Evolutionary conservation across 2,113 vertebrate species (phyloP), one percentile per base, ranked within the genome.

Genomic region (Andinoacara biseriatus): DNA sequence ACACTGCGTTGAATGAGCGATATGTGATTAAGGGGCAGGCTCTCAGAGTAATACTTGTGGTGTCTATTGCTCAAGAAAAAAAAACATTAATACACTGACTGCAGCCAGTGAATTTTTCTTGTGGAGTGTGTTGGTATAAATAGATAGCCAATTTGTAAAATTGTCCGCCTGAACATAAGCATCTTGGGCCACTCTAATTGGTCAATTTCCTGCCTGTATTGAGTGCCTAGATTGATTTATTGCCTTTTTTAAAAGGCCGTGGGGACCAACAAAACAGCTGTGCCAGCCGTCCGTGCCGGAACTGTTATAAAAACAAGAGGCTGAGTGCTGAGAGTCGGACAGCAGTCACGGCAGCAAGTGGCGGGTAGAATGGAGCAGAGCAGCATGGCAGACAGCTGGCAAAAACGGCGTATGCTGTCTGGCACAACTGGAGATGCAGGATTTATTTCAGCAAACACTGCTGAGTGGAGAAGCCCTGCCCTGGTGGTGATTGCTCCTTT

Each of bases 181-280:
- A 95, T 96, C 95, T 96, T 95, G 95, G 95, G 95, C 94, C 93
- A 93, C 94, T 95, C 95, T 96, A 96, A 96, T 96, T 96, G 95
- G 96, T 96, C 95, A 95, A 95, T 96, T 96, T 96, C 95, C 96
- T 94, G 93, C 95, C 89, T 96, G 95, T 96, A 96, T 96, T 95
- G 95, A 95, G 95, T 94, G 95, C 94, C 95, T 90, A 88, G 95
- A 95, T 96, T 96, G 95, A 96, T 96, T 96, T 96, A 96, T 96
- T 96, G 94, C 95, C 92, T 94, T 96, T 95, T 96, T 96, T 95
- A 96, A 95, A 94, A 95, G 94, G 94, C 95, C 94, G 88, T 92
- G 69, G 96, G 95, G 95, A 95, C 92, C 86, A 84, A 24, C 81
- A 20, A 90, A 95, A 95, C 96, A 96, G 96, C 95, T 95, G 95